Percentiles rank a stretch among this genome's conserved stretches.
These are phyloP conservation scores for Cantharis rustica DNA, from an alignment of 2,888 invertebrate species.

Conservation along the genomic window DNA sequence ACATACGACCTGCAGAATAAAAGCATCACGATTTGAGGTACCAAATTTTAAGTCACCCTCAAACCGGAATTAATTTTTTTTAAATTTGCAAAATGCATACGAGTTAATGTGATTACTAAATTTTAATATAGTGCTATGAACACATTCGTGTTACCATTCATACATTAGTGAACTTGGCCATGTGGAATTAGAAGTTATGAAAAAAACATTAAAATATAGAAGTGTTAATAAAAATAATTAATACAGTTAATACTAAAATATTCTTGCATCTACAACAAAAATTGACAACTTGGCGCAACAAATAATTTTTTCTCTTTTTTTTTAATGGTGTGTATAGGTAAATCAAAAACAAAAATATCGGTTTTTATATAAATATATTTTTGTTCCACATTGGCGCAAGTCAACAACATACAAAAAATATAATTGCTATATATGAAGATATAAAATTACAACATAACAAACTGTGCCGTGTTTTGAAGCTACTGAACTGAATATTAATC, in stretches of 20 bases:
- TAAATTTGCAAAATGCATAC: background rate
- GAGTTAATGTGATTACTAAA: constrained; percentile 1
- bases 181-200: constrained; percentile 53
- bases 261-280: constrained; percentile 13
- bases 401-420: constrained; percentile 59
- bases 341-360: constrained; percentile 36
- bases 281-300: background rate
- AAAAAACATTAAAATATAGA: constrained; percentile 22
- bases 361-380: constrained; percentile 57
- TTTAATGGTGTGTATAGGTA: constrained; percentile 4
- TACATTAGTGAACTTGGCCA: constrained; percentile 57
- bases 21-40: background rate
- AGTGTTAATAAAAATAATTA: constrained; percentile 31
- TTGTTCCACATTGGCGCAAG: constrained; percentile 59
- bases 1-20: background rate
- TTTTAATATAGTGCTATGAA: constrained; percentile 52
- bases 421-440: constrained; percentile 47
- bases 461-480: constrained; percentile 11
- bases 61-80: background rate
- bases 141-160: constrained; percentile 48
- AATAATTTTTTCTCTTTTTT: background rate
- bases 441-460: constrained; percentile 47
- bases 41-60: background rate
- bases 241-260: constrained; percentile 25
- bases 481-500: constrained; percentile 14